These are phyloP conservation scores for Autographa pulchrina DNA, from an alignment of 2,888 invertebrate species.

Conservation along the genomic window DNA sequence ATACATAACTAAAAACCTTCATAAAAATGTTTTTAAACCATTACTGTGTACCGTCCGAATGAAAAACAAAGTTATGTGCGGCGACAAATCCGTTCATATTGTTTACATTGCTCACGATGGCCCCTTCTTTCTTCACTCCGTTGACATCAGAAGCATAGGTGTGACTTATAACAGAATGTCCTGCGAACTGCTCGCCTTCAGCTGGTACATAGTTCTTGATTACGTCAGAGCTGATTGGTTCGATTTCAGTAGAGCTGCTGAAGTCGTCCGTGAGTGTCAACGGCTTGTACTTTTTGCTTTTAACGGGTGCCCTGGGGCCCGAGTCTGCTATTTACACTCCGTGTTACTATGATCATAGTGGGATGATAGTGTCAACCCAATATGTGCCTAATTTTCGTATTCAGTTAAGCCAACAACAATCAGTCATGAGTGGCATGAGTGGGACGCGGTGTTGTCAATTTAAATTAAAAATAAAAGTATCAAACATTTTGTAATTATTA, in stretches of 20 bases:
- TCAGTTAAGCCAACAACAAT: too few species aligned
- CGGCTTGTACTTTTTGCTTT: neutral
- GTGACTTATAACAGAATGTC: neutral
- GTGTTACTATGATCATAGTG: too few species aligned
- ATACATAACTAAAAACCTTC: neutral
- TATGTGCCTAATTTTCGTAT: too few species aligned
- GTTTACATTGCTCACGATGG: neutral
- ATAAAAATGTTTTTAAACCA: neutral
- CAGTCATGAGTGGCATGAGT: too few species aligned
- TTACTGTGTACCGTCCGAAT: neutral
- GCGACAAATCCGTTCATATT: constrained; percentile 45
- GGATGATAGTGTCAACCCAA: too few species aligned
- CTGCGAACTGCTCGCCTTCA: constrained; percentile 13
- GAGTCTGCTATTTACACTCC: too few species aligned
- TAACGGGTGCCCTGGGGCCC: too few species aligned
- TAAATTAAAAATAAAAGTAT: too few species aligned
- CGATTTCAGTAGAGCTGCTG: neutral
- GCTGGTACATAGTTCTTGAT: constrained; percentile 35
- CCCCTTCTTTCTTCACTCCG: constrained; percentile 34
- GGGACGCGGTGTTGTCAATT: too few species aligned
- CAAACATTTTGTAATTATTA: too few species aligned
- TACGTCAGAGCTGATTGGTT: constrained; percentile 13
- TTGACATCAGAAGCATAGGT: constrained; percentile 24
- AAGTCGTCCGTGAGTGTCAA: neutral
- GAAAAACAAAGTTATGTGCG: constrained; percentile 7